Percentiles rank a stretch among this genome's conserved stretches.
Conservation (phyloP, 2,113 vertebrate species). For the Dipodomys spectabilis region DNA sequence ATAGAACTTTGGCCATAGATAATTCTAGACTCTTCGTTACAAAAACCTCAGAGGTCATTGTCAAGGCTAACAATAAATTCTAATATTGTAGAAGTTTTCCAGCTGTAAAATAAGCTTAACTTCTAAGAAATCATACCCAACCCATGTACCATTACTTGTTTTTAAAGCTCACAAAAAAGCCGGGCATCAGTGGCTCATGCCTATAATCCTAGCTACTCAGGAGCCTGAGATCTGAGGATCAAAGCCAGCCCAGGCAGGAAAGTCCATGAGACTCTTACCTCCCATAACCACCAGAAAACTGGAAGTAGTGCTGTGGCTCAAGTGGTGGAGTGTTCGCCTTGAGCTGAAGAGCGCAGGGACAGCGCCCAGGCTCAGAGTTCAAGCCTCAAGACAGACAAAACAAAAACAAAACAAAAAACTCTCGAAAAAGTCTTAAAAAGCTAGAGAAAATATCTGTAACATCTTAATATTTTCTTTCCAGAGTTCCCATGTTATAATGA, state of each 20-base stretch:
- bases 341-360: too few relatives aligned
- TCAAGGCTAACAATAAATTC: constrained; percentile 15
- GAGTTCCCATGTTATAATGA: neutral
- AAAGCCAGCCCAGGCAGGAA: too few relatives aligned
- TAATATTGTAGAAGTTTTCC: constrained; percentile 8
- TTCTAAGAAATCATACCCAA: constrained; percentile 33
- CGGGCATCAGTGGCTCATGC: too few relatives aligned
- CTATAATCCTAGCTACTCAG: too few relatives aligned
- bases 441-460: neutral
- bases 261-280: too few relatives aligned
- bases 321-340: too few relatives aligned
- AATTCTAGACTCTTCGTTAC: constrained; percentile 5
- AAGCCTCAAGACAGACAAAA: too few relatives aligned
- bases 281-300: too few relatives aligned
- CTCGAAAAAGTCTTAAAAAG: constrained; percentile 19
- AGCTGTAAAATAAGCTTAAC: constrained; percentile 21
- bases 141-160: constrained; percentile 23
- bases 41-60: constrained; percentile 8
- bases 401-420: neutral
- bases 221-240: too few relatives aligned
- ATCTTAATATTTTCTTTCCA: constrained; percentile 39
- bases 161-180: neutral
- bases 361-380: too few relatives aligned
- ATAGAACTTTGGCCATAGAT: constrained; percentile 42
- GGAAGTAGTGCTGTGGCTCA: too few relatives aligned